A percentile compares a stretch with the other conserved stretches of the same genome.
phyloP scores from a whole-genome alignment of 2,797 vertebrate genomes.

The Poecilia gillii region DNA sequence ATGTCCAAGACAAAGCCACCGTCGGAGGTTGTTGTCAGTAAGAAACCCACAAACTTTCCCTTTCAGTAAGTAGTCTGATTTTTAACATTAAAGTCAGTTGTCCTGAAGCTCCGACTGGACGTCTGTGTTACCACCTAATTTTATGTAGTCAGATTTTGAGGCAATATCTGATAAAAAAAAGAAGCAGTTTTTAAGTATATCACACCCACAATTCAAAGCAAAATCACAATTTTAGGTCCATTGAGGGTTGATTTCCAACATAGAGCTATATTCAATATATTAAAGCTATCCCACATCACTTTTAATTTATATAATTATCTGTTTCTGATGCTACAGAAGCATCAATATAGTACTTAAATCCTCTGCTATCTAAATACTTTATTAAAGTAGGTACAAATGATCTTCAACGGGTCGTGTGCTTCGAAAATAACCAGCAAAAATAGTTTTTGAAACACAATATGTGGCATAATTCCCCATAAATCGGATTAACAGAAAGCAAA shows the following conservation, averaged over 20 bases:
- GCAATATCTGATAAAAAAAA: constrained; percentile 7
- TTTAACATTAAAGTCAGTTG: constrained; percentile 11
- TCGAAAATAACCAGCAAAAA: constrained; percentile 23
- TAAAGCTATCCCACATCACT: constrained; percentile 9
- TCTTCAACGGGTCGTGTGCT: constrained; percentile 16
- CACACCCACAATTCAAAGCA: neutral
- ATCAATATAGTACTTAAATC: constrained; percentile 33
- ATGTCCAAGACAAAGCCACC: constrained; percentile 51
- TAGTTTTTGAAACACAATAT: neutral
- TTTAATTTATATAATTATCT: constrained; percentile 22
- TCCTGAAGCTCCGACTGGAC: constrained; percentile 21
- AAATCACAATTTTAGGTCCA: constrained; percentile 42
- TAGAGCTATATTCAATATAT: constrained; percentile 5
- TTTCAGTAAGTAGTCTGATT: constrained; percentile 24
- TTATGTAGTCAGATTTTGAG: constrained; percentile 12
- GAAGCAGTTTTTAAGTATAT: neutral
- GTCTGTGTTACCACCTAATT: constrained; percentile 11
- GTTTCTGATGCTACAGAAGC: constrained; percentile 32
- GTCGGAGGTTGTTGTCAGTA: constrained; percentile 33
- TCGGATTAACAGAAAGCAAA: neutral
- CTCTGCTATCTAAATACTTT: constrained; percentile 8
- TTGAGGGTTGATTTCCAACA: constrained; percentile 20
- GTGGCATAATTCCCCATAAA: neutral
- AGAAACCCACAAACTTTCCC: constrained; percentile 10
- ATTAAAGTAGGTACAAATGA: constrained; percentile 13